These are phyloP conservation scores for Gastracanthus pulcherrimus DNA, from an alignment of 2,888 invertebrate genomes.

Conservation along the genomic window DNA sequence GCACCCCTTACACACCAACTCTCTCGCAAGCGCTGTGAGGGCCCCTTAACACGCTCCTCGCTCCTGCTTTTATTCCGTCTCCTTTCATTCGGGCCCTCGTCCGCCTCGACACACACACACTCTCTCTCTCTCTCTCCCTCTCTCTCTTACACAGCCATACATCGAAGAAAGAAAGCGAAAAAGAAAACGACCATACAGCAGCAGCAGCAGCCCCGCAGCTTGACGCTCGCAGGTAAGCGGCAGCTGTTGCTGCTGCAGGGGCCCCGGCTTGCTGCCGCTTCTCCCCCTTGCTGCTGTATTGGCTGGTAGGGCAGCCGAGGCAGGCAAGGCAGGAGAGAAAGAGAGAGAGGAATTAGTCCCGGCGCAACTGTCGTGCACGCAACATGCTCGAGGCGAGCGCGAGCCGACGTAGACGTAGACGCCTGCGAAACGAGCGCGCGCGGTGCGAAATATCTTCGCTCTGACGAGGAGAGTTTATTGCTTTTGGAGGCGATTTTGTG, in stretches of 20 bases:
- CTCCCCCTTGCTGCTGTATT: conserved; percentile 53
- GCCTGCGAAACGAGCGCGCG: too few species aligned
- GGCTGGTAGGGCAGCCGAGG: conserved; percentile 30
- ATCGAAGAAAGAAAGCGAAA: conserved; percentile 28
- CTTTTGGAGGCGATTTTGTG: too few species aligned
- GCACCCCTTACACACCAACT: too few species aligned
- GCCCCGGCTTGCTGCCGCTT: conserved; percentile 18
- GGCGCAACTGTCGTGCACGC: conserved; percentile 75
- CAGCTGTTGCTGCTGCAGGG: not conserved
- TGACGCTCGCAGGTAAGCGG: conserved; percentile 14
- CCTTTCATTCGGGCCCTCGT: not conserved
- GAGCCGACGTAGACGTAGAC: too few species aligned
- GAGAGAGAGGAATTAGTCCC: conserved; percentile 74
- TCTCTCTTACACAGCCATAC: not conserved
- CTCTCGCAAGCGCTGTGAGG: not conserved
- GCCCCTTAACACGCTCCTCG: not conserved
- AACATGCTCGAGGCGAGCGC: conserved; percentile 65
- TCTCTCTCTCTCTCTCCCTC: not conserved
- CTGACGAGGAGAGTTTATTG: not conserved
- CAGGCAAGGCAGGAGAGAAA: conserved; percentile 38
- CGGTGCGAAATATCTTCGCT: not conserved
- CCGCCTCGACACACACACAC: not conserved
- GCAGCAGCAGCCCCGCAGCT: too few species aligned
- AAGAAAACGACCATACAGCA: conserved; percentile 4
- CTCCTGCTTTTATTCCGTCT: not conserved